phyloP scores from a whole-genome alignment of 2,888 invertebrate genomes.

The Tenthredo distinguenda region DNA sequence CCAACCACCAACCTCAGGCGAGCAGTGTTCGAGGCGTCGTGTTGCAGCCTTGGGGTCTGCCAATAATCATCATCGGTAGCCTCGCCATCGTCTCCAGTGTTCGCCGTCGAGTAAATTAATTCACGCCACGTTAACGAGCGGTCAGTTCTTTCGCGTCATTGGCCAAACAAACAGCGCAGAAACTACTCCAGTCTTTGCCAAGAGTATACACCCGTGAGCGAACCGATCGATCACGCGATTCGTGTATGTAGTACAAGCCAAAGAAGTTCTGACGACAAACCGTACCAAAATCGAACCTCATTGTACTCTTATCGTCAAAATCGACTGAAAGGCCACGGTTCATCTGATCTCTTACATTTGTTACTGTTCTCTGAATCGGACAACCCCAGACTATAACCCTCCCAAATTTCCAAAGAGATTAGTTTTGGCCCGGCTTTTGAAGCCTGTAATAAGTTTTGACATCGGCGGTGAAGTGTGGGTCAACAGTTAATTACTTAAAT shows the following conservation, averaged over 20 bases:
- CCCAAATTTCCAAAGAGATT: background rate
- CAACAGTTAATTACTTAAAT: slow-evolving; percentile 39
- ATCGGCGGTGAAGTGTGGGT: background rate
- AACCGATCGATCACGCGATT: slow-evolving; percentile 41
- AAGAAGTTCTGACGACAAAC: slow-evolving; percentile 25
- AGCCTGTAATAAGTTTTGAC: slow-evolving; percentile 12
- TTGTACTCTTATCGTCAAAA: background rate
- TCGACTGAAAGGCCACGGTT: background rate
- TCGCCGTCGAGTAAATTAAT: slow-evolving; percentile 46
- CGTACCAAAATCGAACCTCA: slow-evolving; percentile 14
- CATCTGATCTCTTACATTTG: background rate
- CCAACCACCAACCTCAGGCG: background rate
- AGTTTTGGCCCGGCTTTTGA: background rate
- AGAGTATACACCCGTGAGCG: slow-evolving; percentile 23
- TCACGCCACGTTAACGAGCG: slow-evolving; percentile 49
- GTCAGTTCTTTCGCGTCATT: slow-evolving; percentile 40
- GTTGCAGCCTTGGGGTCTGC: slow-evolving; percentile 26
- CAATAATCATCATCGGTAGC: slow-evolving; percentile 43
- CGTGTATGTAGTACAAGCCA: slow-evolving; percentile 15
- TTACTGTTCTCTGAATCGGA: background rate
- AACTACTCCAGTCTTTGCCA: slow-evolving; percentile 34
- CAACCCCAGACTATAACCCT: background rate
- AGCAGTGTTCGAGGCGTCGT: background rate
- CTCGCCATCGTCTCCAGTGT: slow-evolving; percentile 33
- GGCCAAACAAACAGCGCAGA: slow-evolving; percentile 38